Evolutionary conservation across 2,113 vertebrate genomes (phyloP).

Genomic region (Sarotherodon lohbergeri): DNA sequence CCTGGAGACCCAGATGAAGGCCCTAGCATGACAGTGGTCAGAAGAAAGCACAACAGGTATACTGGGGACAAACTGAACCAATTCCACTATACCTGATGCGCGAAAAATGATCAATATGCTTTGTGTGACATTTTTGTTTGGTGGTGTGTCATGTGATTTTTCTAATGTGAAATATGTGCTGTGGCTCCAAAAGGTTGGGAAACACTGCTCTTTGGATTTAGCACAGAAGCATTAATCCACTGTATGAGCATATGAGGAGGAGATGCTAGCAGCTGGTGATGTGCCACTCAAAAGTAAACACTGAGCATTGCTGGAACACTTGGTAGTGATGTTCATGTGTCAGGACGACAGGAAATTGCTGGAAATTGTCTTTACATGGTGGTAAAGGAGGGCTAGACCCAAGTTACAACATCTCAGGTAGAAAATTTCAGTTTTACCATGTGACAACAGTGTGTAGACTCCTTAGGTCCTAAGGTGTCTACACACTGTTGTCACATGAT

Average conservation of each 20-base stretch:
- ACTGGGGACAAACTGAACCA: neutral
- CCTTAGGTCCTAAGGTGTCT: neutral
- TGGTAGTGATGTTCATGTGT: neutral
- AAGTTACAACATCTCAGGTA: neutral
- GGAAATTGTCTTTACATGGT: neutral
- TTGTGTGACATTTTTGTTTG: neutral
- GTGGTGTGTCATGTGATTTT: neutral
- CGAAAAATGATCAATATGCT: neutral
- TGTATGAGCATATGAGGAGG: neutral
- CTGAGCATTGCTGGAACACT: neutral
- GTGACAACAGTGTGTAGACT: neutral
- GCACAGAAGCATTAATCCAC: neutral
- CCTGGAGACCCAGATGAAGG: accelerated
- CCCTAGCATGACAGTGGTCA: neutral
- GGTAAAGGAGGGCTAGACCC: neutral
- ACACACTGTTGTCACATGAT: neutral
- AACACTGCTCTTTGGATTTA: neutral
- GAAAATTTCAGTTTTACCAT: accelerated
- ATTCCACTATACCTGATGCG: neutral
- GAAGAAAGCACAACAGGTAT: neutral
- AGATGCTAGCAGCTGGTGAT: neutral
- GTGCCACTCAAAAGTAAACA: neutral
- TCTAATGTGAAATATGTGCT: neutral
- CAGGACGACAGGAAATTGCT: neutral
- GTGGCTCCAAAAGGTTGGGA: neutral